These are phyloP conservation scores for Oryzias dopingdopingensis DNA, from an alignment of 2,797 vertebrate genomes.

Conservation along the genomic window DNA sequence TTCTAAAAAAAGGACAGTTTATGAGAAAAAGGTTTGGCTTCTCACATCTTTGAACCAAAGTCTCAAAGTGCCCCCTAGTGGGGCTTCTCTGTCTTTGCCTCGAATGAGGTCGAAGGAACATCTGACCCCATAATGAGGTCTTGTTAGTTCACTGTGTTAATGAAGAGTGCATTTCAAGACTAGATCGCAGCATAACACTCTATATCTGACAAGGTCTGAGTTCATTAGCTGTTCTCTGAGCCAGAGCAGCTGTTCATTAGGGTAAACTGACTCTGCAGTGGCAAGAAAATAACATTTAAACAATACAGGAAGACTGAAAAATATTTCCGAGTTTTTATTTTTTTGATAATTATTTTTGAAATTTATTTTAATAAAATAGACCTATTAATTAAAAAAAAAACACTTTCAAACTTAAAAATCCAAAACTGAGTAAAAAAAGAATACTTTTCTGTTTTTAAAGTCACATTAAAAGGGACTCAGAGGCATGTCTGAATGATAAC, in stretches of 20 bases:
- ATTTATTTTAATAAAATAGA: too few relatives aligned
- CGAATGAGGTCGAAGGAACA: slow-evolving; percentile 1
- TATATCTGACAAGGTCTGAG: slow-evolving; percentile 37
- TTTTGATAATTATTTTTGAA: too few relatives aligned
- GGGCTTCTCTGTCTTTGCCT: slow-evolving; percentile 26
- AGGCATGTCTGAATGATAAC: slow-evolving; percentile 34
- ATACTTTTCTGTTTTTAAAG: too few relatives aligned
- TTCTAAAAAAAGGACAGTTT: slow-evolving; percentile 2
- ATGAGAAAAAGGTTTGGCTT: not conserved
- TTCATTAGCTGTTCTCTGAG: slow-evolving; percentile 41
- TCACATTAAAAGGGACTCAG: slow-evolving; percentile 18
- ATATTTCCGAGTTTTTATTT: too few relatives aligned
- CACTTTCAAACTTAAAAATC: too few relatives aligned
- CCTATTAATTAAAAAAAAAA: too few relatives aligned
- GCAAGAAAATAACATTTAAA: not conserved
- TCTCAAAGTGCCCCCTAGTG: slow-evolving; percentile 80
- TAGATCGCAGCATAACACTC: slow-evolving; percentile 50
- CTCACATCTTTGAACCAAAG: slow-evolving; percentile 44
- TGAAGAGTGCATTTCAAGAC: slow-evolving; percentile 50
- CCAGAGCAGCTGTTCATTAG: slow-evolving; percentile 43
- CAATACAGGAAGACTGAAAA: not conserved
- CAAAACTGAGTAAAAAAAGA: too few relatives aligned
- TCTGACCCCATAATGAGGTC: slow-evolving; percentile 57
- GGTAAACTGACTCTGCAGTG: slow-evolving; percentile 30
- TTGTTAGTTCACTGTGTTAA: slow-evolving; percentile 51